Conservation (phyloP, 2,797 vertebrate genomes). For the Antennarius maculatus region DNA sequence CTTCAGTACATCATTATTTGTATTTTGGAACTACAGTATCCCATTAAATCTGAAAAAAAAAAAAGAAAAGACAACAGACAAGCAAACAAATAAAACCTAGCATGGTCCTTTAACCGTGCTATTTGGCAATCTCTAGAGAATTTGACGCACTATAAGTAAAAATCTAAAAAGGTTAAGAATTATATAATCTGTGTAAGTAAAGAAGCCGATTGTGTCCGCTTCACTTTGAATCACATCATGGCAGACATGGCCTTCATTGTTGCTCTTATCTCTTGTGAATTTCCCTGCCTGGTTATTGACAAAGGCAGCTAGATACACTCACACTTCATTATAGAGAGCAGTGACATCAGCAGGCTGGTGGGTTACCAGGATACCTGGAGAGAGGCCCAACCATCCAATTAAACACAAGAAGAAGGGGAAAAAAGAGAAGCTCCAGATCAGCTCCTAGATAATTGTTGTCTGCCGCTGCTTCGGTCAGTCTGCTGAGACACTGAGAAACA, state of each 20-base stretch:
- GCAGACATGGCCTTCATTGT: slow-evolving; percentile 30
- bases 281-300: slow-evolving; percentile 52
- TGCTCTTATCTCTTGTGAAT: slow-evolving; percentile 51
- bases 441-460: slow-evolving; percentile 32
- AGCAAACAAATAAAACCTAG: not conserved
- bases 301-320: slow-evolving; percentile 44
- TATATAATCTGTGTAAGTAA: not conserved
- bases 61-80: not conserved
- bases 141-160: not conserved
- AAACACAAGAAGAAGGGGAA: slow-evolving; percentile 36
- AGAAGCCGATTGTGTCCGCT: not conserved
- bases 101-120: not conserved
- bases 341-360: slow-evolving; percentile 73
- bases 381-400: slow-evolving; percentile 67
- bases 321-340: slow-evolving; percentile 61
- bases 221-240: slow-evolving; percentile 9
- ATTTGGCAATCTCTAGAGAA: not conserved
- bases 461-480: slow-evolving; percentile 5
- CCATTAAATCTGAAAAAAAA: not conserved
- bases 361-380: slow-evolving; percentile 77
- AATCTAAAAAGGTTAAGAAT: not conserved
- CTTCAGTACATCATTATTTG: not conserved
- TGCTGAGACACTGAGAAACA: slow-evolving; percentile 25
- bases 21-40: not conserved
- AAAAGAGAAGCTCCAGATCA: slow-evolving; percentile 34